These are phyloP conservation scores for Actinia equina DNA, from an alignment of 64 coral and sea anemone genomes.

Conservation along the genomic window DNA sequence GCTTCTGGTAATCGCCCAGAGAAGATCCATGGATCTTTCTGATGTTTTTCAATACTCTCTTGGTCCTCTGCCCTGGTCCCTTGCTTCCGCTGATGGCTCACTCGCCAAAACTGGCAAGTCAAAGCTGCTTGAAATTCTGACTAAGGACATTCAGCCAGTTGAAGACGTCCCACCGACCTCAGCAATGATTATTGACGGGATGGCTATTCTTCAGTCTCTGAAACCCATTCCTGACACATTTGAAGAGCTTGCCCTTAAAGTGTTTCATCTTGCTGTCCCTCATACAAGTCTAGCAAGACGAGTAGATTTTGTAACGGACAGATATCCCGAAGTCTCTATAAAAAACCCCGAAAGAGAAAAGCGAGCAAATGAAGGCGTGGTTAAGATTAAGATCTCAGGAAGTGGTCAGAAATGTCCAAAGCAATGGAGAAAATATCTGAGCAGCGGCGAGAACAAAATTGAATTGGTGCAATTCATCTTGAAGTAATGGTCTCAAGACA, in stretches of 20 bases:
- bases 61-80: conserved; percentile 60
- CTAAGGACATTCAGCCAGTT: conserved; percentile 22
- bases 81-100: conserved; percentile 35
- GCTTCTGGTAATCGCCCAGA: conserved; percentile 50
- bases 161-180: background rate
- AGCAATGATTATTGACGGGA: conserved; percentile 20
- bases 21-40: conserved; percentile 42
- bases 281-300: conserved; percentile 22
- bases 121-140: conserved; percentile 23
- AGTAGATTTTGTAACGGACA: conserved; percentile 38
- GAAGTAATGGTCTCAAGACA: conserved; percentile 39
- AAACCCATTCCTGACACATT: conserved; percentile 34
- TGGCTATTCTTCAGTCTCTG: conserved; percentile 27
- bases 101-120: conserved; percentile 41
- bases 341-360: conserved; percentile 42
- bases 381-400: conserved; percentile 29
- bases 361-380: conserved; percentile 17
- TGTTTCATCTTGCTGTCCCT: conserved; percentile 24
- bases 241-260: conserved; percentile 21
- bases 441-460: conserved; percentile 37
- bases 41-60: conserved; percentile 32
- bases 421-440: conserved; percentile 36
- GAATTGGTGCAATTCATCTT: conserved; percentile 30
- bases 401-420: conserved; percentile 35
- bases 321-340: conserved; percentile 49